Conservation (phyloP, 2,113 vertebrate species). For the Euleptes europaea region DNA sequence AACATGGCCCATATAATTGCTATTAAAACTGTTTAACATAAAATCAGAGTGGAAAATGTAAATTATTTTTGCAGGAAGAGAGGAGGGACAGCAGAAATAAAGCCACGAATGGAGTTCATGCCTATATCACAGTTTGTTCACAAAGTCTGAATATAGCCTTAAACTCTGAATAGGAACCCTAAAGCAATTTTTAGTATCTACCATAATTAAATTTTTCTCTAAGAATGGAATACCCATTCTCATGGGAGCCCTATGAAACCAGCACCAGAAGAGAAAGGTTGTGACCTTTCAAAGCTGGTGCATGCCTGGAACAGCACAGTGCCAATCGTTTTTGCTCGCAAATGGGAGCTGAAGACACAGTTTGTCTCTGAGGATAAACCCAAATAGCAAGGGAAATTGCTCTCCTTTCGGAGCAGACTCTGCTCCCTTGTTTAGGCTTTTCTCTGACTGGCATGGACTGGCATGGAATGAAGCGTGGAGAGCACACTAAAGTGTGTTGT, state of each 20-base stretch:
- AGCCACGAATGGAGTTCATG: no score
- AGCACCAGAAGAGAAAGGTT: background rate
- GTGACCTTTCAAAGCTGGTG: background rate
- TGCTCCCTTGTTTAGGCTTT: background rate
- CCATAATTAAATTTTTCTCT: background rate
- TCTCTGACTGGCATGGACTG: background rate
- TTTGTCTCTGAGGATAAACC: background rate
- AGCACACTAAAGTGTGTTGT: no score
- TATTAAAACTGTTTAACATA: background rate
- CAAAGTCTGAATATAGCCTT: no score
- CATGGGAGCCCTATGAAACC: background rate
- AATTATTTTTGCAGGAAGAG: background rate
- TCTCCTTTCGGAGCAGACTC: background rate
- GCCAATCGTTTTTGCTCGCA: background rate
- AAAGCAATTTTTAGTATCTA: background rate
- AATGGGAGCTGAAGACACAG: background rate
- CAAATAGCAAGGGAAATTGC: background rate
- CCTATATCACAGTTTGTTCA: no score
- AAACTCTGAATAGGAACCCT: no score
- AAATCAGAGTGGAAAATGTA: background rate
- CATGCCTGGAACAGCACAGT: background rate
- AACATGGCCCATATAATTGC: background rate
- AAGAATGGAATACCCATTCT: background rate
- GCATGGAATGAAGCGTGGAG: no score
- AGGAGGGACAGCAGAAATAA: background rate